Evolutionary conservation across 2,888 invertebrate species (phyloP).

Genomic region (Ophion slaviceki): DNA sequence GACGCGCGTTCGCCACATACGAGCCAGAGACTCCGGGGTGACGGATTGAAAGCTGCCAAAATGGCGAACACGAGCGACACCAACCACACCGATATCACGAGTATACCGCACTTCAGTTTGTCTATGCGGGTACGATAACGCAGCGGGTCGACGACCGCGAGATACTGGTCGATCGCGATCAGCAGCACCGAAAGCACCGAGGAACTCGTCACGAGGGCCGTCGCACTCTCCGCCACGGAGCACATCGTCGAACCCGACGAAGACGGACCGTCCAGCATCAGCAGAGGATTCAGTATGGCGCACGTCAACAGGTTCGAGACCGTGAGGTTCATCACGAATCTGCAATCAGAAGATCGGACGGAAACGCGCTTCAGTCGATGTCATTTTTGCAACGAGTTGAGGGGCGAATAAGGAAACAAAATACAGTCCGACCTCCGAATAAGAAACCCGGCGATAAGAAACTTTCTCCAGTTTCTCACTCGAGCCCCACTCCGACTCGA

Average conservation of each 20-base stretch:
- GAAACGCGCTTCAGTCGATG: neutral
- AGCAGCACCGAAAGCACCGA: constrained; percentile 87
- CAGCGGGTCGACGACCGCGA: constrained; percentile 88
- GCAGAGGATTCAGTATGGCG: constrained; percentile 83
- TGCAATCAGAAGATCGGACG: constrained; percentile 81
- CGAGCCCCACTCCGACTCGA: too few species aligned
- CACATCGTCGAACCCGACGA: constrained; percentile 84
- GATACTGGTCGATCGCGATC: constrained; percentile 88
- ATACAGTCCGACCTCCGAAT: too few species aligned
- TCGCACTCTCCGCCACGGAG: constrained; percentile 86
- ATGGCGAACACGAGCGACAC: constrained; percentile 83
- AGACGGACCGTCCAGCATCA: constrained; percentile 85
- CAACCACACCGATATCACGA: constrained; percentile 84
- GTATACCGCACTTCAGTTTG: constrained; percentile 84
- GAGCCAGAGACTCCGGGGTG: constrained; percentile 83
- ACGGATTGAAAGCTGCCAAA: constrained; percentile 84
- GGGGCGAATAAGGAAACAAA: too few species aligned
- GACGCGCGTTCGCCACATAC: constrained; percentile 75
- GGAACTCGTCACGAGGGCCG: constrained; percentile 86
- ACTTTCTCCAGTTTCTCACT: too few species aligned
- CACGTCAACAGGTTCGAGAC: constrained; percentile 86
- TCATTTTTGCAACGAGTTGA: neutral
- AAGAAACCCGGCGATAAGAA: too few species aligned
- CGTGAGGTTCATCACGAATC: constrained; percentile 88
- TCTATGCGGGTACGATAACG: constrained; percentile 86